A percentile compares a stretch with the other conserved stretches of the same genome.
These are phyloP conservation scores for Drosophila watanabei DNA, from an alignment of 1,140 invertebrate genomes.

Conservation along the genomic window DNA sequence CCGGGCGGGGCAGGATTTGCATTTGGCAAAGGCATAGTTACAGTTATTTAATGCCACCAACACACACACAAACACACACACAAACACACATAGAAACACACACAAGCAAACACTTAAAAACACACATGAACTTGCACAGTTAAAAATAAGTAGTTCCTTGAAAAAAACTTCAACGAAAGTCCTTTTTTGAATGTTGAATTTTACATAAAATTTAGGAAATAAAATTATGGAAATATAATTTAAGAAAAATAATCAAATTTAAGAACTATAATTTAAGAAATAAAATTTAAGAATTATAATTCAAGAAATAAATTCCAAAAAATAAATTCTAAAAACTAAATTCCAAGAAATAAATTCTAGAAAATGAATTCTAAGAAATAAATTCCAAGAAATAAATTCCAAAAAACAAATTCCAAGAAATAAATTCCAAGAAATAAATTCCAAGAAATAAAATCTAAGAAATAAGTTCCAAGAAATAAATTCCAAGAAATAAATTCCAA, in stretches of 20 bases:
- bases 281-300: too few relatives aligned
- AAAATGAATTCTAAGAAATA: background rate
- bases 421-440: too few relatives aligned
- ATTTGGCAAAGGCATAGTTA: conserved; percentile 64
- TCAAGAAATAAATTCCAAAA: too few relatives aligned
- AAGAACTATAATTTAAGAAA: too few relatives aligned
- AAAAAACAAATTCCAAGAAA: background rate
- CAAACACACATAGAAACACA: conserved; percentile 4
- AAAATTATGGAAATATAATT: too few relatives aligned
- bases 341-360: background rate
- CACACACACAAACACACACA: conserved; percentile 13
- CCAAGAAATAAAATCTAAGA: too few relatives aligned
- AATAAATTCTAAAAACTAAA: background rate
- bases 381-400: background rate
- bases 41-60: conserved; percentile 68
- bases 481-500: too few relatives aligned
- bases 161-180: too few relatives aligned
- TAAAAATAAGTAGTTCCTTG: background rate
- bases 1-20: conserved; percentile 67
- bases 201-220: too few relatives aligned
- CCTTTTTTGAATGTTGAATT: too few relatives aligned
- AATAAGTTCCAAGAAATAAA: too few relatives aligned
- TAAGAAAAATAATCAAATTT: too few relatives aligned
- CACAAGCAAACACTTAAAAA: conserved; percentile 15
- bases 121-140: conserved; percentile 3